Conservation (phyloP, 2,888 invertebrate species). For the Temnothorax rugatulus region DNA sequence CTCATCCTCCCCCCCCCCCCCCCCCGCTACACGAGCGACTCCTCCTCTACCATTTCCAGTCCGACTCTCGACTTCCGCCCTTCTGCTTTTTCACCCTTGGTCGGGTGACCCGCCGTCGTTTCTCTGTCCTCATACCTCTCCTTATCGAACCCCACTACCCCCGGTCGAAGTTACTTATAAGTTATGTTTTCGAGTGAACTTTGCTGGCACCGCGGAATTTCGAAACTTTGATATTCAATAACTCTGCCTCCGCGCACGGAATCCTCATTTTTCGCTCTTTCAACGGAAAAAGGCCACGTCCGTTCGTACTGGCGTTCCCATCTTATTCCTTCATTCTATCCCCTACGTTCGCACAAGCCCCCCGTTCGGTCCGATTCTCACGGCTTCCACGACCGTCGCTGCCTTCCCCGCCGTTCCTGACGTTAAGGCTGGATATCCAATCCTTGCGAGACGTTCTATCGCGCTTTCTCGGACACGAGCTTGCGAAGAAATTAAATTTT, state of each 20-base stretch:
- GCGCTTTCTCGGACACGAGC: slow-evolving; percentile 67
- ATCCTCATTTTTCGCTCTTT: slow-evolving; percentile 75
- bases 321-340: slow-evolving; percentile 8
- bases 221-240: slow-evolving; percentile 85
- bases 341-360: slow-evolving; percentile 23
- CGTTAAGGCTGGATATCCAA: slow-evolving; percentile 59
- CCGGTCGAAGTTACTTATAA: slow-evolving; percentile 82
- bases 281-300: slow-evolving; percentile 71
- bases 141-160: slow-evolving; percentile 57
- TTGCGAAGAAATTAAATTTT: slow-evolving; percentile 78
- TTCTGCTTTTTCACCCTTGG: slow-evolving; percentile 74
- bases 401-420: slow-evolving; percentile 33
- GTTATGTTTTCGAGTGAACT: slow-evolving; percentile 84
- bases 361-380: slow-evolving; percentile 22
- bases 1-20: slow-evolving; percentile 37
- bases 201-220: slow-evolving; percentile 83
- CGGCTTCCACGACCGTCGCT: slow-evolving; percentile 23
- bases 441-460: slow-evolving; percentile 60
- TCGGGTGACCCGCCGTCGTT: slow-evolving; percentile 63
- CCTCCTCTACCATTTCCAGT: slow-evolving; percentile 62
- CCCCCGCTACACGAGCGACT: slow-evolving; percentile 45
- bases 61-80: slow-evolving; percentile 73
- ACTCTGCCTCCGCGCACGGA: slow-evolving; percentile 74
- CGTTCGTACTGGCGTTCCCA: slow-evolving; percentile 50
- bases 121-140: slow-evolving; percentile 56